A percentile compares a stretch with the other conserved stretches of the same genome.
Evolutionary conservation across 2,113 vertebrate species (phyloP).

Genomic region (human): DNA sequence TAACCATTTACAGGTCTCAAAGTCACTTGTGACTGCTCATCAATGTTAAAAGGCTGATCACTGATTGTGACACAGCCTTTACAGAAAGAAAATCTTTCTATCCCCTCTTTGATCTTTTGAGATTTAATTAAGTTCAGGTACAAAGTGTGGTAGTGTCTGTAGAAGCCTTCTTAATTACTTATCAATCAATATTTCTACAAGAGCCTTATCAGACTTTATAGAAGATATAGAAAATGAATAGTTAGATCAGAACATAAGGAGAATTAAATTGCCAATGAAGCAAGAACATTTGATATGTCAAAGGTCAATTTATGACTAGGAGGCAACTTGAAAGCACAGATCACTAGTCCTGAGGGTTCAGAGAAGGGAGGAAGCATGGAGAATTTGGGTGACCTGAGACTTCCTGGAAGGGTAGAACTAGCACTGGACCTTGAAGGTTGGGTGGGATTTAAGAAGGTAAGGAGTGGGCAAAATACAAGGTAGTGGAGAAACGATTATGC

Average conservation of each 20-base stretch:
- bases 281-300: neutral
- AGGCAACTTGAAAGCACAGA: neutral
- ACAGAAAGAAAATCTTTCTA: slow-evolving; percentile 49
- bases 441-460: neutral
- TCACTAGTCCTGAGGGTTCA: neutral
- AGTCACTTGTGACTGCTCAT: slow-evolving; percentile 43
- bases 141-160: slow-evolving; percentile 52
- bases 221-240: slow-evolving; percentile 31
- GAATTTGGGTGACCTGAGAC: neutral
- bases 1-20: slow-evolving; percentile 47
- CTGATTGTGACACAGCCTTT: slow-evolving; percentile 46
- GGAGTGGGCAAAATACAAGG: neutral
- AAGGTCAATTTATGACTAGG: neutral
- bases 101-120: slow-evolving; percentile 61
- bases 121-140: slow-evolving; percentile 69
- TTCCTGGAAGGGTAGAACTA: neutral
- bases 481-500: neutral
- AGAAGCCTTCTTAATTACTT: slow-evolving; percentile 62
- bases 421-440: neutral
- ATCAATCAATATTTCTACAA: slow-evolving; percentile 68
- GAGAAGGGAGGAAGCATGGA: neutral
- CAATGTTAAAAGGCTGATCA: slow-evolving; percentile 54
- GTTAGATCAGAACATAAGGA: neutral
- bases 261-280: neutral
- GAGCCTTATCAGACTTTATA: slow-evolving; percentile 34